A percentile compares a stretch with the other conserved stretches of the same genome.
Conservation (phyloP, 2,113 vertebrate genomes). For the Canis aureus region DNA sequence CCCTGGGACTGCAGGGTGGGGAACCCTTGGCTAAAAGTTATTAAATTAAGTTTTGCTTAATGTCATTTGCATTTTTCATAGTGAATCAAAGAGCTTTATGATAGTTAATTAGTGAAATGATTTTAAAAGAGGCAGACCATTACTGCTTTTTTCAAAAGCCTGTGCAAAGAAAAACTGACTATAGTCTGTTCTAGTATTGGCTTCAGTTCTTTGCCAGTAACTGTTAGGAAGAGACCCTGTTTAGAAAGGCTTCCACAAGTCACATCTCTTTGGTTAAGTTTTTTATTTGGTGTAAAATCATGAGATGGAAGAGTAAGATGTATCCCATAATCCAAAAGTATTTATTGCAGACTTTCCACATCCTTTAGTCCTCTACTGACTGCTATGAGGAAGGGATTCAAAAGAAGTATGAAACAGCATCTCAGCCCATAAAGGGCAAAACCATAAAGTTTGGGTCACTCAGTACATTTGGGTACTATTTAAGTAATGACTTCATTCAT, state of each 20-base stretch:
- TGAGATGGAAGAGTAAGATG: slow-evolving; percentile 38
- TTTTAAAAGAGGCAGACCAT: slow-evolving; percentile 46
- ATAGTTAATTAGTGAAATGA: slow-evolving; percentile 61
- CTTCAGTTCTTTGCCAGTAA: slow-evolving; percentile 12
- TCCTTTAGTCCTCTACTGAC: slow-evolving; percentile 20
- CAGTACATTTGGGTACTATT: background rate
- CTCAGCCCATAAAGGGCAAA: slow-evolving; percentile 59
- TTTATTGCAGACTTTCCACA: slow-evolving; percentile 58
- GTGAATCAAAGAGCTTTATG: slow-evolving; percentile 39
- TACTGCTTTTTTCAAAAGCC: slow-evolving; percentile 27
- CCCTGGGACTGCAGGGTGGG: slow-evolving; percentile 60
- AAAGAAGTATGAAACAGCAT: slow-evolving; percentile 51
- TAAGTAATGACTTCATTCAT: slow-evolving; percentile 56
- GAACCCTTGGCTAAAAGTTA: slow-evolving; percentile 66
- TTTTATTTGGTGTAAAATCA: slow-evolving; percentile 68
- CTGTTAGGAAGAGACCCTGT: slow-evolving; percentile 17
- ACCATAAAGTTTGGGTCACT: slow-evolving; percentile 56
- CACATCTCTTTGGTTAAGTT: background rate
- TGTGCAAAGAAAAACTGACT: slow-evolving; percentile 23
- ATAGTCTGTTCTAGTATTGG: background rate
- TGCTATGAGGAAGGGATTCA: slow-evolving; percentile 57
- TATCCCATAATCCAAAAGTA: slow-evolving; percentile 56
- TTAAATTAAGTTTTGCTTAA: slow-evolving; percentile 60
- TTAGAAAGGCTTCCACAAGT: slow-evolving; percentile 51
- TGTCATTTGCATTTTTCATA: slow-evolving; percentile 58